Base-by-base conservation (phyloP, 2,797 vertebrate genomes). In the Enteromius fasciolatus region DNA sequence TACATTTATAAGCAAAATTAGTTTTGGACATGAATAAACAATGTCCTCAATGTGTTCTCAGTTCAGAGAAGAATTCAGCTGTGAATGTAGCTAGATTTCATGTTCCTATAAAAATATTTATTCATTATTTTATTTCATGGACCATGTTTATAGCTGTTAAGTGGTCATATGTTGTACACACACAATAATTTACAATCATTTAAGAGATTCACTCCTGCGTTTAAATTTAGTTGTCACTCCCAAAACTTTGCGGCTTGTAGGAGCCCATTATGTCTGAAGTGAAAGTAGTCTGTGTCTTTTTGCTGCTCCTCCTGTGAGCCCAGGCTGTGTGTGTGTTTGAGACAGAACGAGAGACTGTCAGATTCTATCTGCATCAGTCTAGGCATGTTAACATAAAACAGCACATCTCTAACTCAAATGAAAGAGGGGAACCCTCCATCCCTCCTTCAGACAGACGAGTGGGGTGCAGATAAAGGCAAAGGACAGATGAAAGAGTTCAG, bases 381-480 rank as follows among this genome's bases (percentile, higher is more conserved):
- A 10, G 14, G 31, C 70, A 81, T 66, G 80, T 75, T 81, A 81
- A 74, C 70, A 66, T 81, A 81, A 75, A 81, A 81, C 46, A 81
- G 44, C 70, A 41, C 44, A 81, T 81, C 80, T 74, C 69, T 81
- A 48, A 39, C 57, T 52, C 57, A 74, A 81, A 81, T 81, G 80
- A 81, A 81, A 85, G 75, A 85, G 72, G 84, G 74, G 80, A 68
- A 76, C 61, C 73, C 80, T 68, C 33, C 69, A 76, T 85, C 80
- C 41, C 84, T 80, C 54, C 63, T 50, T 61, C 57, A 69, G 81
- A 80, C 76, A 79, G 81, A 86, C 70, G 25, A 86, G 76, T 75
- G 80, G 69, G 81, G 80, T 76, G 66, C 76, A 83, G 84, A 86
- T 80, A 79, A 86, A 86, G 82, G 80, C 72, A 39, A 76, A 66